Evolutionary conservation across 2,113 vertebrate genomes (phyloP), one percentile per base, ranked within the genome.

Genomic region (Sinosuthora webbiana): DNA sequence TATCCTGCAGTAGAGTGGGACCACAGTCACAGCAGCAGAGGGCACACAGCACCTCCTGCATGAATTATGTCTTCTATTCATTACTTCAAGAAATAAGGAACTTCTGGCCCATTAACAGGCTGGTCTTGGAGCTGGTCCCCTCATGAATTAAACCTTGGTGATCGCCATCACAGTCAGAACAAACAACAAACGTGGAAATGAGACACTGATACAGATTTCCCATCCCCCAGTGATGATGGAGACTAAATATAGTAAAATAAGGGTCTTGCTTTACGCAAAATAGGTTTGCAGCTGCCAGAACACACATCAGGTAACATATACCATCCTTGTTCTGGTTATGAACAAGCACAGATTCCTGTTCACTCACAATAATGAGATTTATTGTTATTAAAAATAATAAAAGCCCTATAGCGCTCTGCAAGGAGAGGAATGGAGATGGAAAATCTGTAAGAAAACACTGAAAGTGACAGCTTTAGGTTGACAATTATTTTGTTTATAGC

Each of bases 361-460:
- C 55, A 80, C 39, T 53, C 81, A 73, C 52, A 91, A 76, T 75
- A 90, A 96, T 86, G 49, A 91, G 89, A 97, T 96, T 95, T 95
- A 96, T 94, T 91, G 81, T 73, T 94, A 97, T 92, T 96, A 95
- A 97, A 96, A 96, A 93, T 93, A 96, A 95, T 95, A 93, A 91
- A 96, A 96, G 64, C 39, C 42, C 45, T 63, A 76, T 30, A 93
- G 89, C 1, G 6, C 42, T 90, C 90, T 87, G 52, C 62, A 90
- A 94, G 86, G 75, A 91, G 83, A 63, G 35, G n/a, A 95, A 94
- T 45, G 15, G 57, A 92, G 96, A 96, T 31, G 90, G 68, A 94
- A 97, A 96, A 92, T 93, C 94, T 93, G 44, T 47, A 90, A 87
- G 91, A 92, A 89, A 96, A 91, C 78, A 94, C 49, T 17, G 21